Evolutionary conservation across 2,888 invertebrate genomes (phyloP), one percentile per base, ranked within the genome.

Genomic region (Macaria liturata): DNA sequence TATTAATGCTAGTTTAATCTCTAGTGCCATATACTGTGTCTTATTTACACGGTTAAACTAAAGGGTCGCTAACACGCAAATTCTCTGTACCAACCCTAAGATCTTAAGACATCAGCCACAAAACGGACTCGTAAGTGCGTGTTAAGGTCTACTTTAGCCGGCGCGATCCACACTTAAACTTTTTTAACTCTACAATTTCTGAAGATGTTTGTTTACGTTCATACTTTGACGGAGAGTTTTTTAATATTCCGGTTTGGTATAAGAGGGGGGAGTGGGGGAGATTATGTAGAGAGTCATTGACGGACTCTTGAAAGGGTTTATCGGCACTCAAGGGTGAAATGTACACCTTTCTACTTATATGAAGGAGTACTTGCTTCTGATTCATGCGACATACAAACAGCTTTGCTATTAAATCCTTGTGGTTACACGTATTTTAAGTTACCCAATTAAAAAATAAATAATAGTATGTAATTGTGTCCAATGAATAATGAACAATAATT

Each of bases 71-170:
- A 7, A 37, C 34, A 9, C 4, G 37, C 20, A 39, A 49, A 9
- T 20, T 31, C 3, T 6, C 8, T 31, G 53, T 58, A 65, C 50
- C 65, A 61, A 57, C 74, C 70, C 71, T 74, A 70, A 9, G 56
- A 32, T 55, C 54, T 57, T 49, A 49, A 52, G 58, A 50, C 57
- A 55, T 54, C 55, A 60, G 64, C 65, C 57, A 62, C 61, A 60
- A 63, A 66, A 64, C 65, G 54, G 59, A 40, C 61, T 61, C 71
- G 70, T 70, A 72, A 76, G 72, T 67, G 70, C 70, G 74, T 74
- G 72, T 70, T 75, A 76, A 76, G 74, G 69, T 70, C 62, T 65
- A 71, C 78, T 78, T 71, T 67, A 69, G 69, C 57, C 65, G 70
- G 70, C 68, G 68, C 68, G 74, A 71, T 70, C 61, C 60, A 62